A percentile compares a stretch with the other conserved stretches of the same genome.
phyloP scores from a whole-genome alignment of 2,797 vertebrate species.

The Acropternis orthonyx region DNA sequence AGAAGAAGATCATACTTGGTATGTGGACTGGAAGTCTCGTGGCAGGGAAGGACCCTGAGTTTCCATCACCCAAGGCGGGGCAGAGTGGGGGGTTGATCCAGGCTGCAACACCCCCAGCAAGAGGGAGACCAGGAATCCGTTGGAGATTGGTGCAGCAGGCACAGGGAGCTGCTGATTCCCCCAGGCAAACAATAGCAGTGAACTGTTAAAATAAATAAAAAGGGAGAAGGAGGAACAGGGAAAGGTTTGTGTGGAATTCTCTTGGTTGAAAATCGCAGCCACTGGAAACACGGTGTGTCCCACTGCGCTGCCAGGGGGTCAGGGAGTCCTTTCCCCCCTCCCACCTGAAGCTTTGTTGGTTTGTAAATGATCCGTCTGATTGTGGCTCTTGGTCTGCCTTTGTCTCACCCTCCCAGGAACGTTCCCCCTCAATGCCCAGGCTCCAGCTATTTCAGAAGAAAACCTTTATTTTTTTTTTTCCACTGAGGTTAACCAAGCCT shows the following conservation, averaged over 20 bases:
- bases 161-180: background rate
- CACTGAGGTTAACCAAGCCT: conserved; percentile 48
- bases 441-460: conserved; percentile 18
- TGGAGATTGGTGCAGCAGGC: background rate
- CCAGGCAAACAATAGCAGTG: background rate
- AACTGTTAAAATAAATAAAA: background rate
- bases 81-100: rapidly evolving
- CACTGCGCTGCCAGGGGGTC: background rate
- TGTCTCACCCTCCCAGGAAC: background rate
- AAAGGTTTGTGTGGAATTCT: background rate
- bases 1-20: rapidly evolving
- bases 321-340: background rate
- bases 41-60: rapidly evolving
- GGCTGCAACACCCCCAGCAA: background rate
- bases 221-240: background rate
- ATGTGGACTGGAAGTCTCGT: rapidly evolving
- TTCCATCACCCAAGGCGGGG: background rate
- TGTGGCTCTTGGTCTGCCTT: background rate
- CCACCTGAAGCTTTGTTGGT: background rate
- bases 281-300: background rate
- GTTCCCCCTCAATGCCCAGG: background rate
- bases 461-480: conserved; percentile 7
- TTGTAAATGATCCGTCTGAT: background rate
- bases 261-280: background rate
- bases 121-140: background rate